Evolutionary conservation across 2,113 vertebrate genomes (phyloP), one percentile per base, ranked within the genome.

Genomic region (Phaethon lepturus): DNA sequence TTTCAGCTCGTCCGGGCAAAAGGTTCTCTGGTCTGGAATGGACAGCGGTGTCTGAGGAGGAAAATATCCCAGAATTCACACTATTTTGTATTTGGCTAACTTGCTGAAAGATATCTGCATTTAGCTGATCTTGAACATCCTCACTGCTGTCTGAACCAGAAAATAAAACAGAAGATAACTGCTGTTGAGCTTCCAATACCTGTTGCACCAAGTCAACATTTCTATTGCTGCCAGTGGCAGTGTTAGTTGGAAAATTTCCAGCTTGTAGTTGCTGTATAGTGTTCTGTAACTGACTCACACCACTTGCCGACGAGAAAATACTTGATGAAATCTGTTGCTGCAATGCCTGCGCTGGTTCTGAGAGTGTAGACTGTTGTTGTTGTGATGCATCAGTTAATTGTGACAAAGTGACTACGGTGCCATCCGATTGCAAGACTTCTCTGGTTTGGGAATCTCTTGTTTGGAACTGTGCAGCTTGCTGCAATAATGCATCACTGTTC

Each of bases 251-350:
- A 88, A 98, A 99, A 63, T 97, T 99, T 52, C 99, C 99, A 16
- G 99, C 98, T 90, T 99, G 99, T 77, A 99, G 98, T 74, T 99
- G 99, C 84, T 99, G 99, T 79, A 99, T 99, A 8, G 99, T 99
- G 91, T 98, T 99, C 97, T 99, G 99, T 31, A 99, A 98, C 96
- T 99, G 99, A 47, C 98, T 98, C 72, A 99, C 99, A 8, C 99
- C 96, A 0, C 87, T 98, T 20, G 99, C 98, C 7, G 98, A 96
- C 3, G 99, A 98, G 77, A 99, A 99, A 75, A 99, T 98, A 84
- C 98, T 97, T 0, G 99, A 98, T 14, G 99, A 98, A 50, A 99
- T 98, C 94, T 98, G 98, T 60, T 98, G 99, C 92, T 99, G 99
- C 64, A 98, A 76, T 11, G 99, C 98, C 95, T 99, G 99, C 85